phyloP scores from a whole-genome alignment of 1,140 invertebrate species.

The Drosophila biarmipes region DNA sequence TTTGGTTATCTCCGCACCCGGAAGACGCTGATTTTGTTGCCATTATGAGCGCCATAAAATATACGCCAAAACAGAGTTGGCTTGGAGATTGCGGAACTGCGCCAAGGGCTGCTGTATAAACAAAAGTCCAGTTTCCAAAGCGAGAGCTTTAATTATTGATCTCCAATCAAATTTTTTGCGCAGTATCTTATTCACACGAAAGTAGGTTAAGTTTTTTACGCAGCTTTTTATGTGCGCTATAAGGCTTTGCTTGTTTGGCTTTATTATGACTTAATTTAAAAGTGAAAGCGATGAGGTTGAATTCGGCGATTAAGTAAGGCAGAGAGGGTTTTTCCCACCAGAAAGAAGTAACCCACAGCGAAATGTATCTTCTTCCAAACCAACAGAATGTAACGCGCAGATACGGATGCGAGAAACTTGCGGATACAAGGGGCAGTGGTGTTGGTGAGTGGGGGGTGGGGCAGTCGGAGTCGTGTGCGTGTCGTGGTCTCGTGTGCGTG shows the following conservation, averaged over 20 bases:
- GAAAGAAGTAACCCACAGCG: slow-evolving; percentile 2
- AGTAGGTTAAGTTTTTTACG: slow-evolving; percentile 65
- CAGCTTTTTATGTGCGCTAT: slow-evolving; percentile 11
- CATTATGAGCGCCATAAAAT: slow-evolving; percentile 3
- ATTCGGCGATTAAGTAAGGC: slow-evolving; percentile 59
- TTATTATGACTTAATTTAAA: slow-evolving; percentile 82
- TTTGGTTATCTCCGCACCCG: slow-evolving; percentile 2
- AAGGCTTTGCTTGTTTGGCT: slow-evolving; percentile 31
- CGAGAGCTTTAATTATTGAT: slow-evolving; percentile 54
- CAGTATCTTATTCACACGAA: slow-evolving; percentile 52
- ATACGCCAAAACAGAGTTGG: slow-evolving; percentile 14
- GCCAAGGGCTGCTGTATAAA: slow-evolving; percentile 14
- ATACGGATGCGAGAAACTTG: slow-evolving; percentile 32
- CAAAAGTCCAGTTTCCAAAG: slow-evolving; percentile 14
- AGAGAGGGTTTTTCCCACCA: slow-evolving; percentile 27
- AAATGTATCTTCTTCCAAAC: slow-evolving; percentile 19
- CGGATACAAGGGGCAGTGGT: slow-evolving; percentile 19
- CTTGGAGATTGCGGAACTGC: slow-evolving; percentile 13
- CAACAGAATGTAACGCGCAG: slow-evolving; percentile 36
- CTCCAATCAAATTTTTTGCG: slow-evolving; percentile 32
- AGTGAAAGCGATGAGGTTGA: slow-evolving; percentile 65
- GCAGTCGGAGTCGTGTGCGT: slow-evolving; percentile 20
- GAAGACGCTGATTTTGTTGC: neutral
- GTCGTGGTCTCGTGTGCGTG: slow-evolving; percentile 60
- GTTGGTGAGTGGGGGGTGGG: neutral